Conservation (phyloP, 2,888 invertebrate species). For the Epirrita christyi region DNA sequence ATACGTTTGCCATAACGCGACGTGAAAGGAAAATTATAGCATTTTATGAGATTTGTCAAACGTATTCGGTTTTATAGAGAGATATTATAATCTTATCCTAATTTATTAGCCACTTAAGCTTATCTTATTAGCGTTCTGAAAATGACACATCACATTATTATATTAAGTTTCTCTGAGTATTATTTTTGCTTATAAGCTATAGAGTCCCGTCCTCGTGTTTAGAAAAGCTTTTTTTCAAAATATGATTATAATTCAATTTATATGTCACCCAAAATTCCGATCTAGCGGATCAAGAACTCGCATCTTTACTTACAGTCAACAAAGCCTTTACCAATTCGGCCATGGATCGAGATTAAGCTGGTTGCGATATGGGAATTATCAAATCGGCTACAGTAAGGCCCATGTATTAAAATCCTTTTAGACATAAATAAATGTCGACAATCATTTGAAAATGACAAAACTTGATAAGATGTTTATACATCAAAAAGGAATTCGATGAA, state of each 20-base stretch:
- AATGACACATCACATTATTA: constrained; percentile 63
- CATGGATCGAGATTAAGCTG: too few relatives aligned
- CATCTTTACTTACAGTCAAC: too few relatives aligned
- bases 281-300: background rate
- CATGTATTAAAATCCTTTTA: too few relatives aligned
- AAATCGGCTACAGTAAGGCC: too few relatives aligned
- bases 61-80: constrained; percentile 50
- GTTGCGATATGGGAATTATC: too few relatives aligned
- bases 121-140: constrained; percentile 65
- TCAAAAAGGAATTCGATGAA: too few relatives aligned
- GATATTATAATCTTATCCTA: constrained; percentile 71
- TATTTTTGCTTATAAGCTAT: constrained; percentile 60
- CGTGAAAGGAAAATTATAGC: constrained; percentile 36
- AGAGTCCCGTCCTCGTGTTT: constrained; percentile 53
- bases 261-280: constrained; percentile 8
- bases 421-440: too few relatives aligned
- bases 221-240: constrained; percentile 18
- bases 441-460: too few relatives aligned
- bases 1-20: constrained; percentile 35
- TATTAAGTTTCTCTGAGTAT: constrained; percentile 62
- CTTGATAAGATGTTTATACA: too few relatives aligned
- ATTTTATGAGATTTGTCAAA: constrained; percentile 32
- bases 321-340: too few relatives aligned
- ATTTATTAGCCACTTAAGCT: constrained; percentile 77
- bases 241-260: constrained; percentile 2